Base-by-base conservation (phyloP, 2,797 vertebrate species). In the Melanotaenia trifasciata region DNA sequence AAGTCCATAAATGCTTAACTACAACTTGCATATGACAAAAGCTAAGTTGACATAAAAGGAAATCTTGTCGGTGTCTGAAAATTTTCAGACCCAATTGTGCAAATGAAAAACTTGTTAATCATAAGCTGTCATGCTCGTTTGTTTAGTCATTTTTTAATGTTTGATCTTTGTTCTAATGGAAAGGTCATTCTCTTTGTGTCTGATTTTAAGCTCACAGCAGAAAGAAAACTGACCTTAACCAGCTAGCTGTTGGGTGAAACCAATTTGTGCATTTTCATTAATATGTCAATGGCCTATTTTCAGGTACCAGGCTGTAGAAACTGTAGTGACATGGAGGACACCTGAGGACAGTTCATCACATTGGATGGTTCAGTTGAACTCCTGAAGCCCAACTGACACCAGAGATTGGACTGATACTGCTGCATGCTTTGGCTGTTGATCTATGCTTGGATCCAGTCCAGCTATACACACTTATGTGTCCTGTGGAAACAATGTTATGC, bases 271-370 rank as follows among this genome's bases (percentile, higher is more conserved):
- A 0, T 63, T 63, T 56, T 28, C 20, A 68, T 33, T 74, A 12
- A 78, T 77, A 28, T 74, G 78, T 59, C 32, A 64, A 73, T 67
- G 1, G 13, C 10, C 30, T 16, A 14, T 67, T 83, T 58, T 75
- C 70, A 93, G 92, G 74, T 35, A 66, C 50, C 33, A 20, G 45
- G 47, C 76, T 47, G 26, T 73, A 64, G 26, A 60, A 76, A 35
- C 54, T 11, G 8, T 43, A 71, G 72, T 74, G 84, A 85, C 78
- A 91, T 91, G 88, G 90, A 86, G 87, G 85, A 89, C 82, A 89
- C 84, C 79, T 92, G 87, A 90, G 72, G 70, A 80, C 76, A 18
- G 57, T n/a, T 75, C 50, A 71, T 81, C 65, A 64, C 73, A 72
- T 76, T 53, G 74, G 85, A 88, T 65, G 86, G 79, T 81, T 79